A percentile compares a stretch with the other conserved stretches of the same genome.
These are phyloP conservation scores for Troides aeacus DNA, from an alignment of 2,888 invertebrate genomes.

Conservation along the genomic window DNA sequence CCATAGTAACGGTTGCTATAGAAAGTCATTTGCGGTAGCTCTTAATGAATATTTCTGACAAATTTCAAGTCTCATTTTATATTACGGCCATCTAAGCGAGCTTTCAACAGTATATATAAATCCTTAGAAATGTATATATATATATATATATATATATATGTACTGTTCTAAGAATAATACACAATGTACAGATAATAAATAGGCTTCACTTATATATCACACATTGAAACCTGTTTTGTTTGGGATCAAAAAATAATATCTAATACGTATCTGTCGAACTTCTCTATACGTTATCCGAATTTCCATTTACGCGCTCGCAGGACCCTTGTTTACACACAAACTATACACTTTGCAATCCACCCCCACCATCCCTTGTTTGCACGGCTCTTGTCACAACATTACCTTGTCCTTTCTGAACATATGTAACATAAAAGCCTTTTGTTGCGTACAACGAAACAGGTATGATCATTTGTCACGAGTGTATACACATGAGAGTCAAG, in stretches of 20 bases:
- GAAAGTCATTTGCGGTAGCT: too few relatives aligned
- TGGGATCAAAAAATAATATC: neutral
- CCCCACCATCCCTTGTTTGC: slow-evolving; percentile 15
- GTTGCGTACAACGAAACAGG: slow-evolving; percentile 13
- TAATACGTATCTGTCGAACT: neutral
- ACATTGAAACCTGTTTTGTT: neutral
- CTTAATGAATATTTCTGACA: too few relatives aligned
- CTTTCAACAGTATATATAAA: too few relatives aligned
- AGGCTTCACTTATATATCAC: neutral
- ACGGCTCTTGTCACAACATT: slow-evolving; percentile 14
- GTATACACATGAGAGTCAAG: neutral
- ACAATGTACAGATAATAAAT: too few relatives aligned
- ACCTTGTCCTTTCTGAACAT: slow-evolving; percentile 8
- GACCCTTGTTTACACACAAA: slow-evolving; percentile 17
- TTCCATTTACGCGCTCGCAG: slow-evolving; percentile 8
- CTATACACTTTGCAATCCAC: slow-evolving; percentile 9
- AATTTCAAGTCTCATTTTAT: too few relatives aligned
- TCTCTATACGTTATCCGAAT: slow-evolving; percentile 8
- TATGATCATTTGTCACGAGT: slow-evolving; percentile 7
- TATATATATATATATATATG: too few relatives aligned
- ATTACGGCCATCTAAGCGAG: too few relatives aligned
- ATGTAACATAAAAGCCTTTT: slow-evolving; percentile 9
- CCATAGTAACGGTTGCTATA: too few relatives aligned
- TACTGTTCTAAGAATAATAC: too few relatives aligned
- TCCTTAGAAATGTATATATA: too few relatives aligned